Percentiles rank a stretch among this genome's conserved stretches.
These are phyloP conservation scores for Drosophila yooni DNA, from an alignment of 2,888 invertebrate genomes.

Conservation along the genomic window DNA sequence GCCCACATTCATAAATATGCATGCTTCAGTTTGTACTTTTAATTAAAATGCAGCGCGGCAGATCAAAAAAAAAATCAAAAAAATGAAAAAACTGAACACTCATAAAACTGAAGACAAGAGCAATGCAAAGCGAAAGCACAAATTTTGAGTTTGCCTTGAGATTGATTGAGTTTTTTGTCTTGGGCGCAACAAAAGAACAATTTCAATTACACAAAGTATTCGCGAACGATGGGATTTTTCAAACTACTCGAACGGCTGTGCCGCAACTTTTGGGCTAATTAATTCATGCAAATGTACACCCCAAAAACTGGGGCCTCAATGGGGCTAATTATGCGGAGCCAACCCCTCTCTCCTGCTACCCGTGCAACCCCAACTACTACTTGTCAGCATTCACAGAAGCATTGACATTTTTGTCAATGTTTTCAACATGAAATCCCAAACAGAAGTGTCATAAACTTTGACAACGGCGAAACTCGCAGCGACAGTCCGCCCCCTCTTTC, in stretches of 20 bases:
- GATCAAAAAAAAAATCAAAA: conserved; percentile 21
- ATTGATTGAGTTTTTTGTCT: conserved; percentile 72
- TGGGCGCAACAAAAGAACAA: conserved; percentile 36
- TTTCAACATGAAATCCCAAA: conserved; percentile 73
- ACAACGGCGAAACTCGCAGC: conserved; percentile 53
- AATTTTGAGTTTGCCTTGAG: conserved; percentile 57
- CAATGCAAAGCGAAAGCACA: conserved; percentile 31
- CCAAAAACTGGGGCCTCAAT: conserved; percentile 49
- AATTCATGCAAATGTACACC: conserved; percentile 78
- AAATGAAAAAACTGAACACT: conserved; percentile 9
- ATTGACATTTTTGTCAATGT: conserved; percentile 78
- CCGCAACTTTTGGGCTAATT: conserved; percentile 74
- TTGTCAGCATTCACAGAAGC: conserved; percentile 28
- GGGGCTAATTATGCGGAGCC: conserved; percentile 70
- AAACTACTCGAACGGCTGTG: conserved; percentile 38
- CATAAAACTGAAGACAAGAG: conserved; percentile 19
- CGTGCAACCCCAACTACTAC: not conserved
- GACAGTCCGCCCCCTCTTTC: conserved; percentile 1
- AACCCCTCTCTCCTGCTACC: not conserved
- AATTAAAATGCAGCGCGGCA: conserved; percentile 74
- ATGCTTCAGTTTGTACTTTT: conserved; percentile 72
- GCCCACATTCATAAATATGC: conserved; percentile 76
- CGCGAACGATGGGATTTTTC: conserved; percentile 34
- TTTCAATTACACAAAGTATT: conserved; percentile 73
- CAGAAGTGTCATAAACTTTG: conserved; percentile 78